These are phyloP conservation scores for Acleris cristana DNA, from an alignment of 2,888 invertebrate genomes.

Conservation along the genomic window DNA sequence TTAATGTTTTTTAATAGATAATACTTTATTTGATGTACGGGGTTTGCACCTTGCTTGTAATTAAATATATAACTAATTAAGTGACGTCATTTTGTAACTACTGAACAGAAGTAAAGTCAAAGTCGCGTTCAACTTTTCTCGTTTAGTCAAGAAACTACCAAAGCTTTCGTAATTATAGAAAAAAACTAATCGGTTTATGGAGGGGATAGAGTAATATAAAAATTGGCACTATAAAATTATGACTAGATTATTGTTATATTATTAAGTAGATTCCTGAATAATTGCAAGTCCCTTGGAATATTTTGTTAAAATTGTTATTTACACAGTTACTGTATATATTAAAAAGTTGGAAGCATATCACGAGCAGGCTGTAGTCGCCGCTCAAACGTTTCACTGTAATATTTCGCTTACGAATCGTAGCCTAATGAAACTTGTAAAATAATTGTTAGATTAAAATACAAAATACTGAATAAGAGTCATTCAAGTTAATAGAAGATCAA, in stretches of 20 bases:
- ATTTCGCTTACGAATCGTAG: constrained; percentile 51
- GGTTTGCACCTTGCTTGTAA: constrained; percentile 29
- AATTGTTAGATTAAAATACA: constrained; percentile 44
- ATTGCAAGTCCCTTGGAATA: constrained; percentile 47
- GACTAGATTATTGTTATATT: constrained; percentile 43
- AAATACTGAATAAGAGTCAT: constrained; percentile 25
- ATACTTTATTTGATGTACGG: constrained; percentile 27
- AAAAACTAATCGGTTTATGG: constrained; percentile 38
- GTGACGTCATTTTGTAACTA: constrained; percentile 27
- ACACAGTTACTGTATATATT: constrained; percentile 64
- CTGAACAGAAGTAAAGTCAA: constrained; percentile 12
- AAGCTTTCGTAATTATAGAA: constrained; percentile 43
- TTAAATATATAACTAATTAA: constrained; percentile 27
- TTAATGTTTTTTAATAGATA: constrained; percentile 44
- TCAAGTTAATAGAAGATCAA: constrained; percentile 21
- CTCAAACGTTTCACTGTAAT: constrained; percentile 63
- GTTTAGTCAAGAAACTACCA: constrained; percentile 47
- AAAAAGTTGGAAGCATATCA: constrained; percentile 66
- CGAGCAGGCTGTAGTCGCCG: constrained; percentile 57
- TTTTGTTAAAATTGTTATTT: constrained; percentile 71
- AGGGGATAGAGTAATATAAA: constrained; percentile 40
- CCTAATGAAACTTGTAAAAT: constrained; percentile 49
- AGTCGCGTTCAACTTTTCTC: constrained; percentile 31
- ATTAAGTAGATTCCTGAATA: constrained; percentile 42
- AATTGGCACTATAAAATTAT: constrained; percentile 42